Evolutionary conservation across 1,140 invertebrate species (phyloP), one percentile per base, ranked within the genome.

Genomic region (Drepana arcuata): DNA sequence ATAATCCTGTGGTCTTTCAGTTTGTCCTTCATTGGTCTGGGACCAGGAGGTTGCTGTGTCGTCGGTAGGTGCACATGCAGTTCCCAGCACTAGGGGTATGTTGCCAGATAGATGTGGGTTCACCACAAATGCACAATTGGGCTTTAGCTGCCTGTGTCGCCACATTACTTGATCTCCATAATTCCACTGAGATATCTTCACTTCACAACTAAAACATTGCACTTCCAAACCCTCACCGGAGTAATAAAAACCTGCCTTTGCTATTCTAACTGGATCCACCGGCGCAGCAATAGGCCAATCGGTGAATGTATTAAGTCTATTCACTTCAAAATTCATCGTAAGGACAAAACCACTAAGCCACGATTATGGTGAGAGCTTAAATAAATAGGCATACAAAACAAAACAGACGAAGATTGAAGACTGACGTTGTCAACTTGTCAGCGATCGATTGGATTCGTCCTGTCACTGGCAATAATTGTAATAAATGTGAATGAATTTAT

Each of bases 231-330:
- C 87, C 43, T 80, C 72, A 10, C 91, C 90, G 1, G 88, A 90
- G 29, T 90, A 93, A 64, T 88, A 95, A 81, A 96, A 95, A 7
- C 94, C 94, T 25, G 91, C 93, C 66, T 89, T 89, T 1, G 93
- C 93, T 48, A 96, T 86, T 59, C 88, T 83, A 21, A 78, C 60
- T 9, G 88, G 74, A 61, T 87, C 86, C 1, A 93, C 87, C 16
- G 86, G 77, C 12, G 89, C 88, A 63, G 87, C 87, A 11, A 74
- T 44, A 27, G 91, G 92, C 93, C 93, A 95, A 49, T 85, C 83
- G 10, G 42, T 47, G 67, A 92, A 95, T 16, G 89, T 93, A 60
- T 79, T 79, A 26, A 92, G 75, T 53, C 89, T 87, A 67, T 87
- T 89, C 44, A 84, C 86, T 83, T 91, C 92, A 39, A 83, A 53